Conservation (phyloP, 1,140 invertebrate species). For the Eurosta solidaginis region DNA sequence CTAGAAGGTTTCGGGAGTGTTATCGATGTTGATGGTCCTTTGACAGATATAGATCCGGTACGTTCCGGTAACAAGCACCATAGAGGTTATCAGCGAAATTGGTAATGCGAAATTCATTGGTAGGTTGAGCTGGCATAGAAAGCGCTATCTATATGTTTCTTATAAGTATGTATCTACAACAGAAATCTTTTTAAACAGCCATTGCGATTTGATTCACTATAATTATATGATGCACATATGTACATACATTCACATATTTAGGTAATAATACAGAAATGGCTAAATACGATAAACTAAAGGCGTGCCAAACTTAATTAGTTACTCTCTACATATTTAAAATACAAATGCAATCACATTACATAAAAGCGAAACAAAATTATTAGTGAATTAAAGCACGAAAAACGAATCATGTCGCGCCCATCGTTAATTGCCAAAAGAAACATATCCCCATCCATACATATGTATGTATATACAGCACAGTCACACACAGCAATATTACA, state of each 20-base stretch:
- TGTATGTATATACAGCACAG: neutral
- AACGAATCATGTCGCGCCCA: neutral
- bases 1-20: no score
- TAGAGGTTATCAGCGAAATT: no score
- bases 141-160: no score
- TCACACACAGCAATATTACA: neutral
- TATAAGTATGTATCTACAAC: no score
- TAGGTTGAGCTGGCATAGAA: no score
- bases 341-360: neutral
- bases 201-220: neutral
- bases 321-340: neutral
- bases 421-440: neutral
- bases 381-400: slow-evolving; percentile 10
- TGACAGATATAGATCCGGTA: no score
- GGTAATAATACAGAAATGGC: neutral
- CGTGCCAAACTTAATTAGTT: neutral
- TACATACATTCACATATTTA: neutral
- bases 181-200: neutral
- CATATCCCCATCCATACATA: neutral
- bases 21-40: no score
- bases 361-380: neutral
- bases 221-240: neutral
- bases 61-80: no score
- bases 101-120: no score
- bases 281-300: neutral